phyloP scores from a whole-genome alignment of 1,140 invertebrate species.

The Psilanteris sp. region DNA sequence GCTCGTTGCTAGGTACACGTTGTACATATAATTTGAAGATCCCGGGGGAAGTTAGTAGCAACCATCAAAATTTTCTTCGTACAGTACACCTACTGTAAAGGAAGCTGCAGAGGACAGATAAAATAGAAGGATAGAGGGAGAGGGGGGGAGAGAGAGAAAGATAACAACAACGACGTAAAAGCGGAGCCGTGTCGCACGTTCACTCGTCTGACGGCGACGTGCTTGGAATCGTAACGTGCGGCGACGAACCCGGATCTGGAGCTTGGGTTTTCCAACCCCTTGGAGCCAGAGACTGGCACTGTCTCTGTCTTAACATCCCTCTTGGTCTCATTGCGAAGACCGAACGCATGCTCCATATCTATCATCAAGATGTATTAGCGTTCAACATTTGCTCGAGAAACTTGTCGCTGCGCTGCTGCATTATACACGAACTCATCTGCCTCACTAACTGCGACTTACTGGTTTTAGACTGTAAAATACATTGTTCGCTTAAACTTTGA shows the following conservation, averaged over 20 bases:
- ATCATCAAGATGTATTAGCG: conserved; percentile 80
- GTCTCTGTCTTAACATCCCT: conserved; percentile 62
- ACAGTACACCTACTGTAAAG: conserved; percentile 40
- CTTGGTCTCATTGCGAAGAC: conserved; percentile 76
- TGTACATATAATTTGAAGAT: conserved; percentile 46
- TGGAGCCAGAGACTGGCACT: conserved; percentile 11
- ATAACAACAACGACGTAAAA: conserved; percentile 75
- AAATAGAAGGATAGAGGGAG: conserved; percentile 20
- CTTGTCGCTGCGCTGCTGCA: conserved; percentile 76
- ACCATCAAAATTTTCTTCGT: conserved; percentile 56
- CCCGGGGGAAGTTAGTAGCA: conserved; percentile 56
- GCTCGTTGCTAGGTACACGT: conserved; percentile 21
- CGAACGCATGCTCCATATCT: conserved; percentile 79
- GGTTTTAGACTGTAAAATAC: conserved; percentile 27
- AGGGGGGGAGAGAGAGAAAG: conserved; percentile 20
- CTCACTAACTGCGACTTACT: conserved; percentile 50
- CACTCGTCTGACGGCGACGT: conserved; percentile 80
- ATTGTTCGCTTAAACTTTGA: conserved; percentile 55
- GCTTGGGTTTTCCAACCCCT: conserved; percentile 67
- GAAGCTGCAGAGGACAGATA: conserved; percentile 35
- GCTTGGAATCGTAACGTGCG: conserved; percentile 71
- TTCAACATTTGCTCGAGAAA: conserved; percentile 77
- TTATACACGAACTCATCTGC: conserved; percentile 74
- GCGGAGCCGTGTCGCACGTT: conserved; percentile 80
- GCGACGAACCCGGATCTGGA: conserved; percentile 63